These are phyloP conservation scores for Meloidogyne exigua DNA, from an alignment of 1,140 invertebrate species.

Conservation along the genomic window DNA sequence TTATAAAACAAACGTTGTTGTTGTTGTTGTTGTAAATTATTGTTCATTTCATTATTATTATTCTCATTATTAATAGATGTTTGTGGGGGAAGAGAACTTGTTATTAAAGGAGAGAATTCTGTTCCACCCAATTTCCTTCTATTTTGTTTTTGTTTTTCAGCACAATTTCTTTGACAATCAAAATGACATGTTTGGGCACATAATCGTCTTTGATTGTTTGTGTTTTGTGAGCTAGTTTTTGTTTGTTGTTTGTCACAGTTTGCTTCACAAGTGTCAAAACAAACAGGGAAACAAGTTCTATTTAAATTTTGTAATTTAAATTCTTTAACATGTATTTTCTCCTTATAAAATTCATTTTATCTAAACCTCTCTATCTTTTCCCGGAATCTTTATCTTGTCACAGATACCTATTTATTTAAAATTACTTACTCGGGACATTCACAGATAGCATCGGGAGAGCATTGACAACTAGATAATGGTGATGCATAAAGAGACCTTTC, in stretches of 20 bases:
- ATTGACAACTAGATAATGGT: neutral
- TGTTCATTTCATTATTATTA: neutral
- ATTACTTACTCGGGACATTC: neutral
- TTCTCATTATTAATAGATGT: neutral
- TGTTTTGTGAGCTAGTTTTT: neutral
- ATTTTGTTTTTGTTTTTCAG: conserved; percentile 12
- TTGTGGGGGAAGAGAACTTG: neutral
- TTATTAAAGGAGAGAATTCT: neutral
- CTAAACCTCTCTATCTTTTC: neutral
- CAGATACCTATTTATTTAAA: neutral
- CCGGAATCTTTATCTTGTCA: neutral
- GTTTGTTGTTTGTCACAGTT: conserved; percentile 13
- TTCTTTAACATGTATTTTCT: neutral
- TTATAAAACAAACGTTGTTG: neutral
- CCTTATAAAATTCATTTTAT: neutral
- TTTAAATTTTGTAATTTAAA: neutral
- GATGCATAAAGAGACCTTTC: neutral
- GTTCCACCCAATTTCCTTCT: neutral
- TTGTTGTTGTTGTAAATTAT: neutral
- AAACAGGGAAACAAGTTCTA: conserved; percentile 21
- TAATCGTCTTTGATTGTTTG: neutral
- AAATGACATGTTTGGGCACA: conserved; percentile 25
- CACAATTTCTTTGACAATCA: conserved; percentile 25
- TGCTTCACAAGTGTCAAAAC: conserved; percentile 17
- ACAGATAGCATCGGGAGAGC: neutral